phyloP scores from a whole-genome alignment of 2,888 invertebrate species.

The Boloria selene region DNA sequence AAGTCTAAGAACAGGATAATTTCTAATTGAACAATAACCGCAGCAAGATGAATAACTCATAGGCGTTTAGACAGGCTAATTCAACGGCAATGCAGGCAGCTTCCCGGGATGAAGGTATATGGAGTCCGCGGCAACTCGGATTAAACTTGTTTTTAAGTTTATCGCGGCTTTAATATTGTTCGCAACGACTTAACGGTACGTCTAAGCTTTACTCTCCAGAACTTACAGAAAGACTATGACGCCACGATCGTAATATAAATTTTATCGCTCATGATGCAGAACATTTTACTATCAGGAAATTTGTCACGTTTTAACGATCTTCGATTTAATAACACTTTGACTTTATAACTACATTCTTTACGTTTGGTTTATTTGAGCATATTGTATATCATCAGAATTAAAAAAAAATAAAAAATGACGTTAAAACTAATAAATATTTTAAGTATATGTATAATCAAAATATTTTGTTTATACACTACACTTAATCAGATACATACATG shows the following conservation, averaged over 20 bases:
- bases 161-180: conserved; percentile 79
- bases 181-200: conserved; percentile 69
- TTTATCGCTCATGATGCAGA: conserved; percentile 33
- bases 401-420: too few relatives aligned
- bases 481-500: too few relatives aligned
- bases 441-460: too few relatives aligned
- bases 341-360: conserved; percentile 9
- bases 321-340: conserved; percentile 8
- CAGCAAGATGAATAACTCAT: conserved; percentile 29
- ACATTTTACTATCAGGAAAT: conserved; percentile 21
- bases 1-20: not conserved
- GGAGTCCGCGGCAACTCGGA: conserved; percentile 69
- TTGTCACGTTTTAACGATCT: conserved; percentile 22
- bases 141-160: conserved; percentile 81
- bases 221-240: conserved; percentile 50
- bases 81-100: conserved; percentile 67
- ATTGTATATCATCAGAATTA: too few relatives aligned
- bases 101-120: conserved; percentile 58
- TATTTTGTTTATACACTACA: too few relatives aligned
- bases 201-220: conserved; percentile 60
- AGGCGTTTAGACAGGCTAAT: conserved; percentile 60
- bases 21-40: conserved; percentile 8
- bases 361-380: too few relatives aligned
- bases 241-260: conserved; percentile 37
- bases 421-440: too few relatives aligned